Evolutionary conservation across 2,888 invertebrate species (phyloP).

Genomic region (Cephus runcator): DNA sequence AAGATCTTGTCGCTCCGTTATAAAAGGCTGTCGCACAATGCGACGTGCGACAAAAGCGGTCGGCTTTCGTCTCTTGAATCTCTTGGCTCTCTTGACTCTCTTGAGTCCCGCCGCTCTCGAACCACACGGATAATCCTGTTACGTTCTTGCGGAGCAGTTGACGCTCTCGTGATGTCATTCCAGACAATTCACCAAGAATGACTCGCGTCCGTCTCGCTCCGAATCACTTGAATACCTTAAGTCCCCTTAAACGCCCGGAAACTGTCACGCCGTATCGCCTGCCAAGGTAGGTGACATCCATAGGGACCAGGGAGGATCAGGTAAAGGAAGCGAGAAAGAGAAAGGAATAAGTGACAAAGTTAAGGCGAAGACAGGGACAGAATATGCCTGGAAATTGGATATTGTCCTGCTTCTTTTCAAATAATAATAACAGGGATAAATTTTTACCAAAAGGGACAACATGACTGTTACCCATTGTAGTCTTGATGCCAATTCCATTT

Average conservation of each 20-base stretch:
- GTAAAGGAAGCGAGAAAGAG: no score
- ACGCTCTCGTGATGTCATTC: slow-evolving; percentile 27
- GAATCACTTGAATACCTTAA: not conserved
- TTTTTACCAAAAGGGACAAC: no score
- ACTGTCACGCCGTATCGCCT: slow-evolving; percentile 50
- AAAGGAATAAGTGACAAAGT: no score
- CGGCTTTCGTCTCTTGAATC: slow-evolving; percentile 12
- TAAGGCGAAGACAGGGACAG: no score
- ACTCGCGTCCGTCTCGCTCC: slow-evolving; percentile 15
- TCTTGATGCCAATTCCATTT: no score
- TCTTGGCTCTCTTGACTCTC: slow-evolving; percentile 23
- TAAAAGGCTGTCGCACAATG: slow-evolving; percentile 17
- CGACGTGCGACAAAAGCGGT: slow-evolving; percentile 13
- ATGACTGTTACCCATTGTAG: no score
- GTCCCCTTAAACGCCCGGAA: slow-evolving; percentile 36
- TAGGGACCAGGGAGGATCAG: no score
- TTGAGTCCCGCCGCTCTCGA: slow-evolving; percentile 20
- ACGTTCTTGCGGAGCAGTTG: slow-evolving; percentile 43
- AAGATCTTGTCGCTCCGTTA: slow-evolving; percentile 6
- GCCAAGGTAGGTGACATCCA: slow-evolving; percentile 27
- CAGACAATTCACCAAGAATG: slow-evolving; percentile 24
- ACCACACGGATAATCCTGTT: slow-evolving; percentile 50
- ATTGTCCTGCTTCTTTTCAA: no score
- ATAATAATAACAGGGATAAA: no score
- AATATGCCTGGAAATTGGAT: no score